These are phyloP conservation scores for Rhynchotus rufescens DNA, from an alignment of 2,797 vertebrate genomes.

Conservation along the genomic window DNA sequence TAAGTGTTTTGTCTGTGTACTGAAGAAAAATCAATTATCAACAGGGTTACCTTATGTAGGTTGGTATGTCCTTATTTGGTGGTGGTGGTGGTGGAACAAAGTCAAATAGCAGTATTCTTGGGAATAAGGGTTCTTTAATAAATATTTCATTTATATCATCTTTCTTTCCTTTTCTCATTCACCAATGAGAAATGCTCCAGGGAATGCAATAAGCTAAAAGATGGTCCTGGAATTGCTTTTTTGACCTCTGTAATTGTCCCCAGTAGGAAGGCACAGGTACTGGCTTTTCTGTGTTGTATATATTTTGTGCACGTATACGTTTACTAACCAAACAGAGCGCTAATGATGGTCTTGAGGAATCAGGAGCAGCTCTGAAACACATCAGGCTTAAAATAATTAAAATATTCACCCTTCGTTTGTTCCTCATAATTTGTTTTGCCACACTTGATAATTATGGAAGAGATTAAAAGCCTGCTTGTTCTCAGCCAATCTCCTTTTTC, in stretches of 20 bases:
- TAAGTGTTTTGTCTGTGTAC: background rate
- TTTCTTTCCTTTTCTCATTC: background rate
- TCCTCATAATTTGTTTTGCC: conserved; percentile 29
- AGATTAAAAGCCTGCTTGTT: conserved; percentile 58
- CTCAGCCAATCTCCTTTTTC: conserved; percentile 34
- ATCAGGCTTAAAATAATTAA: conserved; percentile 24
- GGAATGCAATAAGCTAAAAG: background rate
- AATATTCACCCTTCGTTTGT: conserved; percentile 55
- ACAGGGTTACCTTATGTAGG: too few relatives aligned
- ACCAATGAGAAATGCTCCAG: background rate
- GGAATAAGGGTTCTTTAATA: background rate
- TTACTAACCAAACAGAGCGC: background rate
- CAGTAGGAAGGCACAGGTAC: background rate
- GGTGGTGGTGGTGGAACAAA: too few relatives aligned
- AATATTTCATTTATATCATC: background rate
- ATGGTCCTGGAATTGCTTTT: background rate
- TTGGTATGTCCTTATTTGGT: too few relatives aligned
- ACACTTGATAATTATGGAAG: conserved; percentile 40
- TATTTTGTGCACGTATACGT: background rate
- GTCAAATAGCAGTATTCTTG: background rate
- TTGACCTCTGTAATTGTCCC: background rate
- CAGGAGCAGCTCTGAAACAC: background rate
- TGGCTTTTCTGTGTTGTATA: background rate
- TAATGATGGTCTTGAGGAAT: background rate
- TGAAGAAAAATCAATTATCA: background rate